Evolutionary conservation across 2,797 vertebrate genomes (phyloP).

Genomic region (Carcharodon carcharias): DNA sequence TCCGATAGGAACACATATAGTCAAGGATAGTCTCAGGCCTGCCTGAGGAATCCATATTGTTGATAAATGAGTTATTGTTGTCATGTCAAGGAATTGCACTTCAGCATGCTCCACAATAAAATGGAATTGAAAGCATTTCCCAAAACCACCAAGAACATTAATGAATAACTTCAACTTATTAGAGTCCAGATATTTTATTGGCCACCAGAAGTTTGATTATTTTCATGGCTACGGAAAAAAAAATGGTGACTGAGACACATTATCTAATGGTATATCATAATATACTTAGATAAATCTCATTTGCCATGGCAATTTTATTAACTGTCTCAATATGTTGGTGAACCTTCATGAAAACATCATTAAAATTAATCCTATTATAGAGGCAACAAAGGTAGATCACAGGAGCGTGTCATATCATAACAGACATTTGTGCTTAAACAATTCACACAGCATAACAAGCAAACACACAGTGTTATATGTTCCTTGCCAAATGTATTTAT

Average conservation of each 20-base stretch:
- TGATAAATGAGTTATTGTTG: not conserved
- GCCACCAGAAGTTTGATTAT: not conserved
- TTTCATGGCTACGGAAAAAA: not conserved
- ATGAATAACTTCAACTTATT: not conserved
- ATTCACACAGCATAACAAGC: not conserved
- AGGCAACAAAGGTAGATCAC: not conserved
- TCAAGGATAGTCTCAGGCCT: not conserved
- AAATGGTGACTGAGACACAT: not conserved
- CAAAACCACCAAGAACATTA: not conserved
- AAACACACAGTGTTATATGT: not conserved
- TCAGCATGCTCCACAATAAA: not conserved
- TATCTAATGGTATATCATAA: not conserved
- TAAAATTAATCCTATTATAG: slow-evolving; percentile 8
- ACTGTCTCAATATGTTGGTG: not conserved
- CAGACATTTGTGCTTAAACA: not conserved
- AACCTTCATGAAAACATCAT: not conserved
- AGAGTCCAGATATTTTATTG: not conserved
- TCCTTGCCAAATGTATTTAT: not conserved
- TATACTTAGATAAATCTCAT: not conserved
- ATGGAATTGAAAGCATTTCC: not conserved
- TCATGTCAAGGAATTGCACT: not conserved
- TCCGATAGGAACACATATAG: not conserved
- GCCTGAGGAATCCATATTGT: not conserved
- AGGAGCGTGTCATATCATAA: not conserved
- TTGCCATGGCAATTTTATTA: not conserved